Percentiles rank a stretch among this genome's conserved stretches.
Evolutionary conservation across 92 coral and sea anemone genomes (phyloP).

Genomic region (Parazoanthus atlanticus): DNA sequence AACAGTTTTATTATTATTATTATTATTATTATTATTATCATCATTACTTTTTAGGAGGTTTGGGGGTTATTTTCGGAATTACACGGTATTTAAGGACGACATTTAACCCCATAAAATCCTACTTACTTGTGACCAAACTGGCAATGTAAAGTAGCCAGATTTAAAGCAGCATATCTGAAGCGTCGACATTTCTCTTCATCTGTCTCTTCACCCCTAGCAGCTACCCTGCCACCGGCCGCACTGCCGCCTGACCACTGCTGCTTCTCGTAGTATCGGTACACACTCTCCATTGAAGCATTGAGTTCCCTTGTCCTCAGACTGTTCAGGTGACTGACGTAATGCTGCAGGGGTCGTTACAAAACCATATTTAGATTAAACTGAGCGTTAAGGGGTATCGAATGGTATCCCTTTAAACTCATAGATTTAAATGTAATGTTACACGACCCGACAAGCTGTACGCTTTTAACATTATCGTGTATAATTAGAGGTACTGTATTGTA

Average conservation of each 20-base stretch:
- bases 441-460: no score
- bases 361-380: not conserved
- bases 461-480: no score
- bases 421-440: no score
- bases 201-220: slow-evolving; percentile 59
- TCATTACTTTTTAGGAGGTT: no score
- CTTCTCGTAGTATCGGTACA: slow-evolving; percentile 95
- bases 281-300: slow-evolving; percentile 86
- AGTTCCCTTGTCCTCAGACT: slow-evolving; percentile 83
- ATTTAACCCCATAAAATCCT: no score
- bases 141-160: slow-evolving; percentile 87
- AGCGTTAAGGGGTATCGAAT: not conserved
- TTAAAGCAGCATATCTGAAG: slow-evolving; percentile 96
- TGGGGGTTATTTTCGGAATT: no score
- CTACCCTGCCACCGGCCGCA: slow-evolving; percentile 54
- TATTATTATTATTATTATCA: no score
- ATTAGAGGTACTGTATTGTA: no score
- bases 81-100: no score
- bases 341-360: slow-evolving; percentile 53
- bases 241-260: slow-evolving; percentile 80
- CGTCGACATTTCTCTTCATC: slow-evolving; percentile 88
- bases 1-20: not conserved
- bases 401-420: no score
- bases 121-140: slow-evolving; percentile 92
- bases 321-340: slow-evolving; percentile 89